Conservation (phyloP, 2,113 vertebrate genomes). For the Aptenodytes forsteri region DNA sequence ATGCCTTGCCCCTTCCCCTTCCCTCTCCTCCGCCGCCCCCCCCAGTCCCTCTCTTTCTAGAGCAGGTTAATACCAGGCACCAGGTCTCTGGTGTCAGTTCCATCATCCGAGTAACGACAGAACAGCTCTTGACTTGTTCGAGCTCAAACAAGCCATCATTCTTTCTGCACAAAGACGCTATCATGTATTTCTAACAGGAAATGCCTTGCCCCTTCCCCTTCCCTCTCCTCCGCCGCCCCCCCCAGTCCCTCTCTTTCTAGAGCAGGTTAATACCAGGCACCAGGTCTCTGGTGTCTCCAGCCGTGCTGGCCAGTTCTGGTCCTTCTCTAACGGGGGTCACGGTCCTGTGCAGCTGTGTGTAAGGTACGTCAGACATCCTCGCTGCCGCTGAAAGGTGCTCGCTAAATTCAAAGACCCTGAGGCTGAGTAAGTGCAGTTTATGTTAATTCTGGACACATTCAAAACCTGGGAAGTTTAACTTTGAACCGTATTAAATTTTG, state of each 20-base stretch:
- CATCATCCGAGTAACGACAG: rapidly evolving
- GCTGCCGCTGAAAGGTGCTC: not conserved
- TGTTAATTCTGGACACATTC: not conserved
- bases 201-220: not conserved
- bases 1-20: not conserved
- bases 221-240: rapidly evolving
- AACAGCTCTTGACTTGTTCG: not conserved
- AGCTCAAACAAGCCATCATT: rapidly evolving
- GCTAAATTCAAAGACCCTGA: not conserved
- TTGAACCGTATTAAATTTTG: rapidly evolving
- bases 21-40: rapidly evolving
- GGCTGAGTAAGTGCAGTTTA: rapidly evolving
- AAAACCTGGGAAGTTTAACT: not conserved
- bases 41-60: rapidly evolving
- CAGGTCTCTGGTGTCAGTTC: rapidly evolving
- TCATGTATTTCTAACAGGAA: rapidly evolving
- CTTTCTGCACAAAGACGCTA: not conserved
- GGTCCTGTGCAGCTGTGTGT: not conserved
- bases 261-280: rapidly evolving
- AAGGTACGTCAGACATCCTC: not conserved
- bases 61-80: rapidly evolving
- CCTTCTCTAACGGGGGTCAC: too few species aligned
- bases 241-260: rapidly evolving
- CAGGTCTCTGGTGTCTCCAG: not conserved
- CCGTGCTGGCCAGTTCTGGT: not conserved